Percentiles rank a stretch among this genome's conserved stretches.
Evolutionary conservation across 1,140 invertebrate genomes (phyloP).

Genomic region (Conopomorpha cramerella): DNA sequence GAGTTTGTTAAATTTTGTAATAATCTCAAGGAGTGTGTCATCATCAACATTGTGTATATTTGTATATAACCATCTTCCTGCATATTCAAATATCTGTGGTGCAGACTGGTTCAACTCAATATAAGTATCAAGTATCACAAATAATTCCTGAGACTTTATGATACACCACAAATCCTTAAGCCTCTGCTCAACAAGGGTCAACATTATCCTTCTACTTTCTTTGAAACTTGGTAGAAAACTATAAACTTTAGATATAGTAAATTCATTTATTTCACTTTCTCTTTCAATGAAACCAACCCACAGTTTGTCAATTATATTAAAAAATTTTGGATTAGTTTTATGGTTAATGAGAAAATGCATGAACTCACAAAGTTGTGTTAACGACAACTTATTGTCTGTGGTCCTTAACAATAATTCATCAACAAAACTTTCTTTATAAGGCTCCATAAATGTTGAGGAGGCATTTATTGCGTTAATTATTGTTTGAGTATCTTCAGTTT

Average conservation of each 20-base stretch:
- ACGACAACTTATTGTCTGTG: constrained; percentile 63
- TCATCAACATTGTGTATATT: constrained; percentile 67
- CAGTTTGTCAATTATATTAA: constrained; percentile 65
- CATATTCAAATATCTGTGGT: constrained; percentile 48
- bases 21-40: constrained; percentile 63
- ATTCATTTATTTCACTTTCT: constrained; percentile 63
- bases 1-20: constrained; percentile 61
- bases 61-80: constrained; percentile 64
- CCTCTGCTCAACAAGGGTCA: constrained; percentile 66
- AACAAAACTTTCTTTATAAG: constrained; percentile 61
- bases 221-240: constrained; percentile 63
- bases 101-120: constrained; percentile 43
- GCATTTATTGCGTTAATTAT: constrained; percentile 45
- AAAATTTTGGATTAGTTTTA: constrained; percentile 48
- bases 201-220: constrained; percentile 65
- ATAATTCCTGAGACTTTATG: constrained; percentile 59
- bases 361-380: constrained; percentile 68
- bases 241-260: constrained; percentile 65
- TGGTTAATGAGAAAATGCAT: constrained; percentile 47
- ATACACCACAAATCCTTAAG: constrained; percentile 63
- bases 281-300: constrained; percentile 70
- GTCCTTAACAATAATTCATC: constrained; percentile 66
- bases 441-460: constrained; percentile 40
- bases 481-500: constrained; percentile 48
- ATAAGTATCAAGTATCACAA: constrained; percentile 61